Evolutionary conservation across 2,797 vertebrate genomes (phyloP), one percentile per base, ranked within the genome.

Genomic region (Netta rufina): DNA sequence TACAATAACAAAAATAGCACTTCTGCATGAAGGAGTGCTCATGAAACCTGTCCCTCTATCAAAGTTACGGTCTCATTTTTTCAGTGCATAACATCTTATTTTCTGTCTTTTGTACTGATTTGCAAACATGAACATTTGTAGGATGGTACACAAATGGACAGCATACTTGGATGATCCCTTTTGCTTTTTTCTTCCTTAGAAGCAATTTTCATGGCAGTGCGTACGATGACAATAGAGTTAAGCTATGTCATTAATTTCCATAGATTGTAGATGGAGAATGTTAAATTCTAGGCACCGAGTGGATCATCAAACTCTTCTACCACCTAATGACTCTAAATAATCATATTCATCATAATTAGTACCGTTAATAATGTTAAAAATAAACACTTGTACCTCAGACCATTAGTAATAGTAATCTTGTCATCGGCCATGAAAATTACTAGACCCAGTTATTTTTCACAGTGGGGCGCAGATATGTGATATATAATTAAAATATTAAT

Each of bases 401-500:
- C 92, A 96, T 97, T 97, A 97, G 97, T 96, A 97, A 97, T 43
- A 89, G 77, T 95, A 96, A 97, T 97, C 96, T 97, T 96, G 92
- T 97, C 96, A 95, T 96, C 15, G 57, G 95, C 96, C 95, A 93
- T 95, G 97, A 97, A 97, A 97, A 97, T 95, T 96, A 79, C 18
- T 73, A 94, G 97, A 92, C 85, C 77, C 6, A 43, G 96, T 96
- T 97, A 96, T 94, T 97, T 97, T 97, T 97, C 97, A 97, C 97
- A 97, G 97, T 97, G 90, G 95, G 97, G 92, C 8, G 16, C 80
- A 97, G 93, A 95, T 93, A 89, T 33, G 90, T 96, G 94, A 95
- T 97, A 95, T 97, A 97, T 97, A 97, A 98, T 98, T 97, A 97
- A 98, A 97, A 97, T 97, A 97, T 97, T 97, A 97, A 97, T 97